Base-by-base conservation (phyloP, 2,888 invertebrate genomes). In the Acutogordius australiensis region DNA sequence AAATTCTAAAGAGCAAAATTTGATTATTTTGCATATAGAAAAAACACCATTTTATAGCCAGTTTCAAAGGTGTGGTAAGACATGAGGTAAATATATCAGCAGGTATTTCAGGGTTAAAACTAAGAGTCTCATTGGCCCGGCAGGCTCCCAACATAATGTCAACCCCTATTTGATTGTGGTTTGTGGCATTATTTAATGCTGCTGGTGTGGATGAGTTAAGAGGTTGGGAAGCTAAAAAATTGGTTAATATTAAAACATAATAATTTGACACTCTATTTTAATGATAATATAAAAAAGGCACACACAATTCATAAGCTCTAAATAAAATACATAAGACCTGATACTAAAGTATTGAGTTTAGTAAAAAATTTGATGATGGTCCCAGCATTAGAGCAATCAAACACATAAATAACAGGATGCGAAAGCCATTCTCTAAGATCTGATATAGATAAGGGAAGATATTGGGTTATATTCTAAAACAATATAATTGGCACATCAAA, bases 351-450 rank as follows among this genome's bases (percentile, higher is more conserved):
- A n/a, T n/a, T n/a, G n/a, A n/a, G n/a, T n/a, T n/a, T n/a, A n/a
- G n/a, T n/a, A n/a, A n/a, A n/a, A n/a, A n/a, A n/a, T n/a, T n/a
- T n/a, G n/a, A n/a, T n/a, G 66, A 97, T 87, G 65, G 87, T 82
- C 62, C 91, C 97, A 18, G 97, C 94, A 75, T 87, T 90, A 61
- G 90, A 88, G 74, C 94, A 97, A 73, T 97, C 97, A 73, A 90
- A 97, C 27, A 99, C 91, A 74, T 91, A 99, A 64, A 99, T 88
- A 60, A 91, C 91, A 0, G 97, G 97, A 61, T 86, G 82, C 61
- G 90, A 90, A 90, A 99, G 90, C 97, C 97, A 99, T 57, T 82
- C 81, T 76, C 97, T 94, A 62, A 97, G 77, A 75, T 99, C 97
- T 73, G 87, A 94, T 65, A 99, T 81, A 61, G 91, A 94, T 67